These are phyloP conservation scores for Drosophila baimaii DNA, from an alignment of 1,140 invertebrate genomes.

Conservation along the genomic window DNA sequence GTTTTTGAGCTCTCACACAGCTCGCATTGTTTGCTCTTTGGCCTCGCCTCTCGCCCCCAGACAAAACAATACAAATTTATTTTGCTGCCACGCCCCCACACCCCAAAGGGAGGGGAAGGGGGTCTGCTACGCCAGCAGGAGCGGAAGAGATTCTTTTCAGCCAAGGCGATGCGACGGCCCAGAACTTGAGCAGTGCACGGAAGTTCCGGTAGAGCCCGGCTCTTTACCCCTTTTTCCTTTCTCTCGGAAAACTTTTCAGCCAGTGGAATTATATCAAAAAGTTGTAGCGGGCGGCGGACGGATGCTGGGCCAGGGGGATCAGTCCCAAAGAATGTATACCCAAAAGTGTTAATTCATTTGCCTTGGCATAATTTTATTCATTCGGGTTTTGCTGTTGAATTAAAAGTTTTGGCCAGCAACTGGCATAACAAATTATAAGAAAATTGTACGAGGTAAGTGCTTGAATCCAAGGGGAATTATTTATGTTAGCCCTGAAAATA, in stretches of 20 bases:
- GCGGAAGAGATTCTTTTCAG: slow-evolving; percentile 54
- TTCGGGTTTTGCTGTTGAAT: slow-evolving; percentile 56
- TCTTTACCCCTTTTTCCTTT: slow-evolving; percentile 20
- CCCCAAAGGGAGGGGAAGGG: background rate
- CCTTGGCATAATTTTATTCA: slow-evolving; percentile 69
- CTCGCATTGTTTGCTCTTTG: slow-evolving; percentile 77
- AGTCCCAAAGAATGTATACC: slow-evolving; percentile 24
- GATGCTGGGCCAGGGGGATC: slow-evolving; percentile 28
- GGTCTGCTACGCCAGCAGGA: background rate
- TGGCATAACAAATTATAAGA: slow-evolving; percentile 66
- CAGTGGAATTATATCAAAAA: slow-evolving; percentile 49
- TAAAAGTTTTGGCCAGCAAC: slow-evolving; percentile 72
- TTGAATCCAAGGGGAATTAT: slow-evolving; percentile 28
- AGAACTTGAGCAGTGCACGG: slow-evolving; percentile 79
- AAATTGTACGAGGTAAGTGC: slow-evolving; percentile 48
- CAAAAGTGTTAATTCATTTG: slow-evolving; percentile 79
- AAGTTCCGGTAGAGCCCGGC: slow-evolving; percentile 68
- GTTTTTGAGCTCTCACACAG: slow-evolving; percentile 73
- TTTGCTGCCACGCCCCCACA: slow-evolving; percentile 50
- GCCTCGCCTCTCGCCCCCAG: slow-evolving; percentile 61
- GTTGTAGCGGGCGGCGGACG: slow-evolving; percentile 6
- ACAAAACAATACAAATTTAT: slow-evolving; percentile 79
- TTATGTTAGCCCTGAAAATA: slow-evolving; percentile 17
- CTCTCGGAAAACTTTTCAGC: slow-evolving; percentile 54
- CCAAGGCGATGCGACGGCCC: slow-evolving; percentile 59